These are phyloP conservation scores for Pyrocephalus nanus DNA, from an alignment of 2,797 vertebrate species.

Conservation along the genomic window DNA sequence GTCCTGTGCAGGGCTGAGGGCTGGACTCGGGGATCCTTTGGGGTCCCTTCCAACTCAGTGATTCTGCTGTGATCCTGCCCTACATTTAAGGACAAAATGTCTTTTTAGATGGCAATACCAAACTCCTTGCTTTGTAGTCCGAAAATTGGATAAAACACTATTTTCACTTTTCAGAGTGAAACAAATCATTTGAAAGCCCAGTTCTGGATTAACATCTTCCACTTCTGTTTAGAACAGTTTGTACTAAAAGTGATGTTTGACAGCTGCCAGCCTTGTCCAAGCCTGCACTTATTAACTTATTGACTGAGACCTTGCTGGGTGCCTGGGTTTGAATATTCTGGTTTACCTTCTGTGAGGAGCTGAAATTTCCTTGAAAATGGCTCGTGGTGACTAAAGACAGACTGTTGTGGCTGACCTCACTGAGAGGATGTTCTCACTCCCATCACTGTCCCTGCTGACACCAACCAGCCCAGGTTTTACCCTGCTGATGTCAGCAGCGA, in stretches of 20 bases:
- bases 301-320: background rate
- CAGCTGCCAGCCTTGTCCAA: background rate
- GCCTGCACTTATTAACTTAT: background rate
- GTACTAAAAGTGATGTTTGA: background rate
- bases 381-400: background rate
- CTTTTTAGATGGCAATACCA: background rate
- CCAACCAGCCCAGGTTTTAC: background rate
- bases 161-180: background rate
- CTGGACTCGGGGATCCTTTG: background rate
- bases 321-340: background rate
- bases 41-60: background rate
- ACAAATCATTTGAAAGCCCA: background rate
- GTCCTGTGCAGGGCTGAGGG: background rate
- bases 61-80: background rate
- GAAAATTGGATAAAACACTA: background rate
- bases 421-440: background rate
- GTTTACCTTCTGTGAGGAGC: background rate
- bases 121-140: background rate
- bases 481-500: slow-evolving; percentile 22
- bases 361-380: background rate
- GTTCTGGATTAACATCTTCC: background rate
- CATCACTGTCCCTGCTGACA: background rate
- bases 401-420: background rate
- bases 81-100: background rate
- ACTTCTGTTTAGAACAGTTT: background rate